Evolutionary conservation across 2,113 vertebrate species (phyloP).

Genomic region (Mormyrus lacerda): DNA sequence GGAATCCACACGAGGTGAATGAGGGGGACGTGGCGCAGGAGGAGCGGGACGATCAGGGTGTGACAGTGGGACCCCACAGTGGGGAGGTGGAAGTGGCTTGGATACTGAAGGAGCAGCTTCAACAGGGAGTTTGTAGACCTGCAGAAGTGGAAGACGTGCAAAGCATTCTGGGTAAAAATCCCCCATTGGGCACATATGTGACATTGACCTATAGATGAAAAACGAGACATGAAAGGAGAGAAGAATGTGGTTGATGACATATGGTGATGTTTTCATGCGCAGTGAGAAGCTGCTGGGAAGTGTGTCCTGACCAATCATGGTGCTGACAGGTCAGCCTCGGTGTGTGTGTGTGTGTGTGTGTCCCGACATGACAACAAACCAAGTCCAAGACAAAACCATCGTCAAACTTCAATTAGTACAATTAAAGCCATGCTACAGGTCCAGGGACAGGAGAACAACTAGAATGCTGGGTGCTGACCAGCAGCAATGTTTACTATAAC

Average conservation of each 20-base stretch:
- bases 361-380: not conserved
- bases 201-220: not conserved
- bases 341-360: not conserved
- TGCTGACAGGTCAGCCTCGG: not conserved
- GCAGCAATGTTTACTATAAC: not conserved
- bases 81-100: not conserved
- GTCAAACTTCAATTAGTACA: not conserved
- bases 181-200: not conserved
- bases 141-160: not conserved
- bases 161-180: not conserved
- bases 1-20: too few species aligned
- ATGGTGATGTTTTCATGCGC: not conserved
- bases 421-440: not conserved
- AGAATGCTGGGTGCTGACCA: not conserved
- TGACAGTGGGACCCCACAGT: too few species aligned
- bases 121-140: not conserved
- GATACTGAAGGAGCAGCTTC: not conserved
- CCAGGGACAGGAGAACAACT: not conserved
- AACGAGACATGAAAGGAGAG: not conserved
- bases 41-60: too few species aligned
- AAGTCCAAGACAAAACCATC: not conserved
- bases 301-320: not conserved
- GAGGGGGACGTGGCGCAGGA: too few species aligned
- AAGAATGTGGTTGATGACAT: not conserved
- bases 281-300: not conserved